Evolutionary conservation across 2,888 invertebrate genomes (phyloP), one percentile per base, ranked within the genome.

Genomic region (Mythimna albipuncta): DNA sequence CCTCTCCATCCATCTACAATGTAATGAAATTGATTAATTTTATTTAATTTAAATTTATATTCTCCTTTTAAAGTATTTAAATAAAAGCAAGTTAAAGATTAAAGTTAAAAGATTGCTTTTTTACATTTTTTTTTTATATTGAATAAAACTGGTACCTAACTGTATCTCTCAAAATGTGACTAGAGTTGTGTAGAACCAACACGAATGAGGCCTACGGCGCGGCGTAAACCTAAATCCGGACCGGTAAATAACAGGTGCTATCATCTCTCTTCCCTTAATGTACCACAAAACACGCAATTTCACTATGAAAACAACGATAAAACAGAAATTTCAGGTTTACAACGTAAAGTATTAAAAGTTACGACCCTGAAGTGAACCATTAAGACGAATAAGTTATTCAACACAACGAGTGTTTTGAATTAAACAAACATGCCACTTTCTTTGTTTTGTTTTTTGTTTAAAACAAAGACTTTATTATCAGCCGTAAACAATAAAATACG

Each of bases 261-360:
- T 57, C 55, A 67, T 81, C 52, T 57, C 35, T 68, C 44, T 50
- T 77, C 52, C 54, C 13, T 5, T 35, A 26, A 72, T 71, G 38
- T 68, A 69, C 75, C 67, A 61, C 58, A 65, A 69, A 57, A 69
- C 64, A 79, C 64, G 61, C 64, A 64, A 79, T 70, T 65, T 75
- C n/a, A 26, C 41, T 50, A 75, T 75, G 52, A 71, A 79, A 70
- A 74, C 69, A 67, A 71, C 72, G 38, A 78, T 82, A 82, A 74
- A 82, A 67, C 38, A 66, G 63, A 64, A 76, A 72, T 71, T 67
- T 72, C 63, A 82, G 69, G 65, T 77, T 77, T 75, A 75, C 69
- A 57, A 67, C 72, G 55, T 77, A 73, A 77, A 72, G 64, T 80
- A 81, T 83, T 77, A 77, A 85, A 83, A 75, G 83, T 83, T 75